Percentiles rank a stretch among this genome's conserved stretches.
These are phyloP conservation scores for Sphaerophoria rueppellii DNA, from an alignment of 2,888 invertebrate species.

Conservation along the genomic window DNA sequence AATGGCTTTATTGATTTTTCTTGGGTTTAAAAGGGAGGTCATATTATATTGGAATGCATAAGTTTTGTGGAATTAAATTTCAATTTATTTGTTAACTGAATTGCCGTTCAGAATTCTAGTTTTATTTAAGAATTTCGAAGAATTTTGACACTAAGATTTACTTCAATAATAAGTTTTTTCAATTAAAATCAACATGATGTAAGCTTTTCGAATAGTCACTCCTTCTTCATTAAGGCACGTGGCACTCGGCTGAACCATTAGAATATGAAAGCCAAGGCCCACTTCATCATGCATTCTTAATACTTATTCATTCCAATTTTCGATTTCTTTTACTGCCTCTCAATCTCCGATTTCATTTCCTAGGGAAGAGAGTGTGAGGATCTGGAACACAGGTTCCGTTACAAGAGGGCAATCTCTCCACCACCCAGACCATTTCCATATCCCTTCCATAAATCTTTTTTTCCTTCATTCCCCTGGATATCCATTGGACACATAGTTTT, in stretches of 20 bases:
- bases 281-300: conserved; percentile 33
- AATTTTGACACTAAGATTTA: no score
- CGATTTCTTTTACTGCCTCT: conserved; percentile 46
- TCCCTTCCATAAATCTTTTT: conserved; percentile 59
- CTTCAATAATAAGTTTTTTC: no score
- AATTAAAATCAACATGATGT: no score
- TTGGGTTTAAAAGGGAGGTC: neutral
- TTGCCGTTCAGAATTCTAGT: no score
- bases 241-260: neutral
- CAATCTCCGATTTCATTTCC: conserved; percentile 60
- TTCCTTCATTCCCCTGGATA: neutral
- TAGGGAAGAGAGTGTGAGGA: conserved; percentile 25
- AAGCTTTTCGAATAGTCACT: no score
- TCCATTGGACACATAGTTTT: conserved; percentile 25
- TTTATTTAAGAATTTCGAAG: no score
- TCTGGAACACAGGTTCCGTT: no score
- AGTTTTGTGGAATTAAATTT: neutral
- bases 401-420: conserved; percentile 1
- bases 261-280: conserved; percentile 22
- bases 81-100: no score
- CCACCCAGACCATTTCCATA: neutral
- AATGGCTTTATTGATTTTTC: neutral
- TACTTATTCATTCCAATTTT: conserved; percentile 56
- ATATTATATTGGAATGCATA: neutral
- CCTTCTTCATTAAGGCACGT: neutral